These are phyloP conservation scores for Lottia scabra DNA, from an alignment of 2,888 invertebrate genomes.

Conservation along the genomic window DNA sequence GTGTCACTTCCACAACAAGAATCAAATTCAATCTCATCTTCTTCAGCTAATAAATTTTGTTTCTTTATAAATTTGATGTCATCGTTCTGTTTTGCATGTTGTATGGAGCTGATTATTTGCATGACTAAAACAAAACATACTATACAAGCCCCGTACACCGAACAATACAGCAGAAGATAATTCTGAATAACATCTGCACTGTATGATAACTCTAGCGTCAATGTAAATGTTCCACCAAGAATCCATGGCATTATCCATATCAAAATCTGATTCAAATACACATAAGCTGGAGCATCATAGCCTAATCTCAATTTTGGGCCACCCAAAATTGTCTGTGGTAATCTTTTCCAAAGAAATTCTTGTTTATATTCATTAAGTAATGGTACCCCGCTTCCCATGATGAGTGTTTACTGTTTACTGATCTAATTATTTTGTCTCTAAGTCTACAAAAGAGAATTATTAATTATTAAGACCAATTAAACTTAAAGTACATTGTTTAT, in stretches of 20 bases:
- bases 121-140: conserved; percentile 51
- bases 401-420: conserved; percentile 1
- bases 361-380: conserved; percentile 66
- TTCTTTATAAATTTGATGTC: conserved; percentile 40
- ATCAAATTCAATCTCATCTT: conserved; percentile 63
- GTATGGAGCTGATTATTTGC: conserved; percentile 52
- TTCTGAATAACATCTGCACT: conserved; percentile 38
- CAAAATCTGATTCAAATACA: conserved; percentile 60
- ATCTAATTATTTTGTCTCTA: neutral
- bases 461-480: too few relatives aligned
- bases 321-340: conserved; percentile 66
- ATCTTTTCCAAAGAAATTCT: conserved; percentile 63
- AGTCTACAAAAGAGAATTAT: neutral
- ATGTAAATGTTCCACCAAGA: conserved; percentile 60
- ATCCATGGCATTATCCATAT: conserved; percentile 61
- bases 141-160: conserved; percentile 54
- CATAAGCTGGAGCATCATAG: conserved; percentile 61
- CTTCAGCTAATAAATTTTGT: conserved; percentile 56
- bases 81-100: conserved; percentile 41
- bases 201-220: conserved; percentile 54
- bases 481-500: too few relatives aligned
- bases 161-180: conserved; percentile 41
- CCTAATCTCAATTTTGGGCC: conserved; percentile 62
- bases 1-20: conserved; percentile 64
- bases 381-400: conserved; percentile 62